phyloP scores from a whole-genome alignment of 2,113 vertebrate species.

The Ameiurus melas region DNA sequence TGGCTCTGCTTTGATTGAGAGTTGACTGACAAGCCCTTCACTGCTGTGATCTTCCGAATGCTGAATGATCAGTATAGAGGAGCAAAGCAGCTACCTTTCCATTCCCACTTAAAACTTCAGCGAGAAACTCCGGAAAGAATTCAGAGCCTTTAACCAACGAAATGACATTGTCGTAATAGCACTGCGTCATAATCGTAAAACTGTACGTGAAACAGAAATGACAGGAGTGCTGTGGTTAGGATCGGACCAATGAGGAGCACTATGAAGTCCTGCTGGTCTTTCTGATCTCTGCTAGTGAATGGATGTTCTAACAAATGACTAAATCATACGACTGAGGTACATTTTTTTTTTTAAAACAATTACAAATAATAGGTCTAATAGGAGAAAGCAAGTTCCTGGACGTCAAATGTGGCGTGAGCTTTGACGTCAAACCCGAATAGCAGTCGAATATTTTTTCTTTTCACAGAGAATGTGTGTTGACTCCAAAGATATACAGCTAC shows the following conservation, averaged over 20 bases:
- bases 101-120: constrained; percentile 24
- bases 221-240: background rate
- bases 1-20: constrained; percentile 54
- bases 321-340: background rate
- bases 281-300: background rate
- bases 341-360: background rate
- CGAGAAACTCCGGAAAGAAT: background rate
- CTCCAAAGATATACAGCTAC: background rate
- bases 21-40: constrained; percentile 55
- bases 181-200: background rate
- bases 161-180: background rate
- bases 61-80: constrained; percentile 37
- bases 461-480: background rate
- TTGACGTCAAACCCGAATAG: background rate
- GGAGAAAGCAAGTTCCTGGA: background rate
- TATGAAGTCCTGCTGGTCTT: background rate
- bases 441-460: background rate
- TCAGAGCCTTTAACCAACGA: background rate
- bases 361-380: background rate
- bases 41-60: constrained; percentile 43
- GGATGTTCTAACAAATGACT: background rate
- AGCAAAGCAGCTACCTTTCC: constrained; percentile 30
- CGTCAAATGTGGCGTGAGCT: background rate
- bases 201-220: background rate
- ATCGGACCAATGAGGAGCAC: background rate